Evolutionary conservation across 2,797 vertebrate species (phyloP), one percentile per base, ranked within the genome.

Genomic region (Xiphorhynchus erythropygius): DNA sequence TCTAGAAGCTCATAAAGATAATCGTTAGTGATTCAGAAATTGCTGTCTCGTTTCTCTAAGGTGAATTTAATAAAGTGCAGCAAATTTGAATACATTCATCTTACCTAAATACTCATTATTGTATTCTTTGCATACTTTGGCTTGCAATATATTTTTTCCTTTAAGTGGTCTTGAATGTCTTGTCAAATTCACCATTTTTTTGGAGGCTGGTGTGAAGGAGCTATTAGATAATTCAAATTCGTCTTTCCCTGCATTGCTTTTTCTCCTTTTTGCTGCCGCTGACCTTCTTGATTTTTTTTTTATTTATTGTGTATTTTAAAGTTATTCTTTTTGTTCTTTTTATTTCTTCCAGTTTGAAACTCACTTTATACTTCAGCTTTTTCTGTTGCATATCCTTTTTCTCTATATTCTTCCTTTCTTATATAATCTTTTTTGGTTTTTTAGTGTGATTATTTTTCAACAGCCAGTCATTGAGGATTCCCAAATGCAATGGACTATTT

Each of bases 1-100:
- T 94, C 56, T 49, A 91, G 71, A 83, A 90, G 21, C 78, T 80
- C 76, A 46, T 94, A 83, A 92, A 91, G 50, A 64, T 91, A 74
- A 89, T 87, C 56, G 39, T 80, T 87, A 85, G 67, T 85, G 46
- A 70, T 87, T 80, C 41, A 71, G 56, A 94, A 93, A 68, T 87
- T 0, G 0, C 41, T 84, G 33, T 30, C 49, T 87, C 1, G 18
- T 83, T 89, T 90, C 49, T 88, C 32, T 83, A 68, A 89, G 64
- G 41, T 87, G 68, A 92, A 77, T 91, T 80, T 94, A 94, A 80
- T 89, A 52, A 60, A 62, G 22, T 21, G 10, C 13, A 70, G 56
- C 18, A 17, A 85, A 85, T 83, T 64, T 83, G 69, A 83, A 77
- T 50, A 42, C 6, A 60, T 74, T 17, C 56, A 13, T 89, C 56